Evolutionary conservation across 2,797 vertebrate genomes (phyloP), one percentile per base, ranked within the genome.

Genomic region (Tragopan temminckii): DNA sequence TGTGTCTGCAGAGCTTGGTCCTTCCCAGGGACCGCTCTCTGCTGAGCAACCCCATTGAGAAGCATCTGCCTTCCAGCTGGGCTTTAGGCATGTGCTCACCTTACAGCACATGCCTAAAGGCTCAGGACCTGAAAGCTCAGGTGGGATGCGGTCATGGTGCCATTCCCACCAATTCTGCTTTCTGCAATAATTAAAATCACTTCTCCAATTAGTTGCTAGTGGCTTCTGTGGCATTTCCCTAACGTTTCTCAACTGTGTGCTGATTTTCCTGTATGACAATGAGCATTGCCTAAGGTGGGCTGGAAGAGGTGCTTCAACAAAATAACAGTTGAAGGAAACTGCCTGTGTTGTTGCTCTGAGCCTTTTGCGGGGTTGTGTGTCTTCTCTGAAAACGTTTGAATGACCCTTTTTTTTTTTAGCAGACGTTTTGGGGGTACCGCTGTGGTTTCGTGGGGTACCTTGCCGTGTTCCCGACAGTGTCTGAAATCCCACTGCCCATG

Each of bases 131-230:
- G 53, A 48, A 48, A 59, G 67, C 67, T 50, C 40, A 6, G 83
- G 43, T 55, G 72, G 69, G 75, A 85, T 0, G 16, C 79, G 9
- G 38, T 8, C 27, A 27, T 7, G 3, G 7, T 25, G 71, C 75
- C 13, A 0, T 76, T 38, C 78, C 75, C 61, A 15, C 72, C 52
- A 29, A 0, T 85, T 88, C 77, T 43, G 90, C 91, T 88, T 70
- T 40, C 83, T 81, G 91, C 93, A 95, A 91, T 96, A 94, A 96
- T 91, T 90, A 88, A 88, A 91, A 61, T 48, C 68, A 91, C 85
- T 85, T 93, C 90, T 70, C 82, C 75, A 50, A 36, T 55, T 11
- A 84, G 53, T 2, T 61, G 80, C 70, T 83, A 62, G 50, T 58
- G 80, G 85, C 76, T 89, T 77, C 89, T 4, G 20, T 94, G 90